Base-by-base conservation (phyloP, 2,113 vertebrate species). In the Mola mola region DNA sequence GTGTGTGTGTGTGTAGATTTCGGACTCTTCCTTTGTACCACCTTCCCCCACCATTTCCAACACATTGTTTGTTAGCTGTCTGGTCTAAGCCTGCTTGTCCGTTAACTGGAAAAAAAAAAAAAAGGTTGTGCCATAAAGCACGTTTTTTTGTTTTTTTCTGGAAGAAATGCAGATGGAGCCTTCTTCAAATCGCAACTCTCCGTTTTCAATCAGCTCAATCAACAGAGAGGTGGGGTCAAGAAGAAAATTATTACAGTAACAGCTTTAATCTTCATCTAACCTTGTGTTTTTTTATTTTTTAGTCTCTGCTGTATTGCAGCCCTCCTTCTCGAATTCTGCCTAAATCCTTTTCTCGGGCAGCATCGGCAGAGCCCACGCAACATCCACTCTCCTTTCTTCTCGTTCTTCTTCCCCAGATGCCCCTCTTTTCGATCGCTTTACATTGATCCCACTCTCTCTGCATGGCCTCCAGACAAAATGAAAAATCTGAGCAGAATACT, bases 101-200 rank as follows among this genome's bases (percentile, higher is more conserved):
- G 8, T 72, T 24, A 87, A 88, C 80, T 87, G 80, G 78, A 87
- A 79, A 61, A 63, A 78, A 79, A 60, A 87, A 79, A 61, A 63
- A 78, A 79, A 60, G 70, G 41, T 80, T 68, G 67, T 78, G 77
- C 51, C 62, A 50, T 58, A 37, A 73, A 67, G 55, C 61, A 41
- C 37, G 46, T 62, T 52, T 57, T 49, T 22, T 40, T 16, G n/a
- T 16, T 16, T 20, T 19, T 41, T 20, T 2, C 21, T 22, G 21
- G 13, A 9, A 25, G 21, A 29, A 46, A 44, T 22, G 16, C 20
- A 8, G 2, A 41, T 33, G 4, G 36, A 67, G 44, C 36, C 26
- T 63, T 34, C 28, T 41, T 4, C n/a, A 19, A 42, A 24, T 42
- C 3, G 6, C 5, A 33, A 37, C 47, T 46, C 7, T 43, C 51